Percentiles rank a stretch among this genome's conserved stretches.
phyloP scores from a whole-genome alignment of 2,113 vertebrate genomes.

The Bambusicola thoracicus region DNA sequence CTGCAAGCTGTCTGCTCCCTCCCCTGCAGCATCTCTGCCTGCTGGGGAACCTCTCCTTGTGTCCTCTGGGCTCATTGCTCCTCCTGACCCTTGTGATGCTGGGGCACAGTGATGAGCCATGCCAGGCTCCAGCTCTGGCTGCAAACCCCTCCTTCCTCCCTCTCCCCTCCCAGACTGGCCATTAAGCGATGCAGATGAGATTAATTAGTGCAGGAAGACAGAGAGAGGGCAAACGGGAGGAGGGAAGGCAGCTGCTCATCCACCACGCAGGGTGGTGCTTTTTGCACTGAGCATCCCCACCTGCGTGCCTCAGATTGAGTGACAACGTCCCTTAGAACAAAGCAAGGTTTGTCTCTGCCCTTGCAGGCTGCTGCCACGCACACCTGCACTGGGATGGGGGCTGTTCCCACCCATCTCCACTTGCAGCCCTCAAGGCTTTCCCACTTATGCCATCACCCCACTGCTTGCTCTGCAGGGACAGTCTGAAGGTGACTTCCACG shows the following conservation, averaged over 20 bases:
- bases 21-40: not conserved
- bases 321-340: not conserved
- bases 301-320: not conserved
- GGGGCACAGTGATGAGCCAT: not conserved
- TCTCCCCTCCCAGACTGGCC: not conserved
- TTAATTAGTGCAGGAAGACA: slow-evolving; percentile 3
- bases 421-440: too few species aligned
- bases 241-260: not conserved
- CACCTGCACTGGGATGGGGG: not conserved
- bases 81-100: not conserved
- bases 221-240: not conserved
- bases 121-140: not conserved
- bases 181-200: slow-evolving; percentile 15
- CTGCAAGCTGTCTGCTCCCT: not conserved
- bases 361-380: not conserved
- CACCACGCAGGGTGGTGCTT: not conserved
- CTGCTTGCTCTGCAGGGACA: not conserved
- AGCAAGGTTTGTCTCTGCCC: not conserved
- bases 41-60: not conserved
- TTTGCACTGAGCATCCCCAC: not conserved
- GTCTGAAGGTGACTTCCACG: fast-evolving
- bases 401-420: too few species aligned
- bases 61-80: not conserved
- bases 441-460: not conserved
- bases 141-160: not conserved